Conservation (phyloP, 2,113 vertebrate species). For the Egretta garzetta region DNA sequence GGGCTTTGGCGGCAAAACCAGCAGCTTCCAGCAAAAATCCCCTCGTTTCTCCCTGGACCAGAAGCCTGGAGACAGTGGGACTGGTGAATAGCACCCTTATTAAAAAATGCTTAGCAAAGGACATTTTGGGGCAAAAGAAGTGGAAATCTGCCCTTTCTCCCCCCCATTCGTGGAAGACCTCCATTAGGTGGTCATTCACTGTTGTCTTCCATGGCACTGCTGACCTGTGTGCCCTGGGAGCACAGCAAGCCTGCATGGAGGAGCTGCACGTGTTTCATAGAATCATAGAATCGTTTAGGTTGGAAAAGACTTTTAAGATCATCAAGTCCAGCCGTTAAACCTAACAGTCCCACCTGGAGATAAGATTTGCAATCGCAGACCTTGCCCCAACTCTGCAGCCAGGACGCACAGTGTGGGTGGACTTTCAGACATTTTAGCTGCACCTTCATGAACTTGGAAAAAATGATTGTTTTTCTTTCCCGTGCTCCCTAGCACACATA, state of each 20-base stretch:
- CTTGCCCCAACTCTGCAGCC: background rate
- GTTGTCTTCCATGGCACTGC: accelerated
- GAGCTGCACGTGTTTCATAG: accelerated
- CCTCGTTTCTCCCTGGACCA: background rate
- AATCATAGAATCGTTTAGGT: too few species aligned
- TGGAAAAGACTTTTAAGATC: too few species aligned
- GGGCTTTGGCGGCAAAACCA: background rate
- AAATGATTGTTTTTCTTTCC: background rate
- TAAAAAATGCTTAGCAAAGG: background rate
- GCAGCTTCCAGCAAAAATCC: background rate
- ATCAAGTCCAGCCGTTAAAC: too few species aligned
- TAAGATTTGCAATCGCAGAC: background rate
- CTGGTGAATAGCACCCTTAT: background rate
- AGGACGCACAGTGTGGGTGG: background rate
- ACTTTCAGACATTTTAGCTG: background rate
- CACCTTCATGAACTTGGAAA: background rate
- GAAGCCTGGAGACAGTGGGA: background rate
- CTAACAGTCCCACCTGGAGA: too few species aligned
- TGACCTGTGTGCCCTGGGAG: background rate
- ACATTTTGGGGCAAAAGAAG: background rate
- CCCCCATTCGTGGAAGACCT: background rate
- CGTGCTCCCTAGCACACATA: background rate
- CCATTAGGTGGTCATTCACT: background rate
- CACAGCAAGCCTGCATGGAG: accelerated
- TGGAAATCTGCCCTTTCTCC: background rate